Base-by-base conservation (phyloP, 1,140 invertebrate species). In the Muscidifurax raptorellus region DNA sequence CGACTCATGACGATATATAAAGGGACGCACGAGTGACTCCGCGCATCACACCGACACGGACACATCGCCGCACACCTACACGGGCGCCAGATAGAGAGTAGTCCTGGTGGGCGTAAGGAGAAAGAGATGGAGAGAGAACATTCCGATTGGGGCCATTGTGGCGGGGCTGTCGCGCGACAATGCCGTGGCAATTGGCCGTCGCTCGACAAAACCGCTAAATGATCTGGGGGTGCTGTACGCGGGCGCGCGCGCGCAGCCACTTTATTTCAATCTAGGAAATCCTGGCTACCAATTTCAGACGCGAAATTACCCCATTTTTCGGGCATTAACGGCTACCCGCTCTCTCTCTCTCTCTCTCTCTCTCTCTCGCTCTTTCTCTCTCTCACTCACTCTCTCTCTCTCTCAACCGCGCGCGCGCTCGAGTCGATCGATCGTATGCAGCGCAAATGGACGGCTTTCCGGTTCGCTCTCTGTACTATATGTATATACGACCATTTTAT, bases 131-230 rank as follows among this genome's bases (percentile, higher is more conserved):
- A 18, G 82, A 85, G 84, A 81, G 72, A 83, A 86, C 87, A 92
- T 93, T 93, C 91, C 91, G 91, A 93, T 93, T 93, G 92, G 92
- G 91, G 91, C 92, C 91, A 93, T 93, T 93, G 92, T 92, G 91
- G 92, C 92, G 92, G 91, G 92, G 90, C 91, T 91, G 92, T 89
- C 91, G 88, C 66, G 92, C 92, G 91, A 93, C 92, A 93, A 92
- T 93, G 92, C 91, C 92, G 27, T 40, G 90, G 91, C 92, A 93
- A 93, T 93, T 93, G 93, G 92, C 91, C 92, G 92, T 93, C 92
- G 93, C 92, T 93, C 91, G 93, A 93, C 92, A 93, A 94, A 93
- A 94, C 92, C 92, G 92, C 92, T 93, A 93, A 93, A 93, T 92
- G 92, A 92, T 93, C 92, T 90, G 90, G 90, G 89, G 89, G 89